Conservation (phyloP, 2,797 vertebrate species). For the Mastacembelus armatus region DNA sequence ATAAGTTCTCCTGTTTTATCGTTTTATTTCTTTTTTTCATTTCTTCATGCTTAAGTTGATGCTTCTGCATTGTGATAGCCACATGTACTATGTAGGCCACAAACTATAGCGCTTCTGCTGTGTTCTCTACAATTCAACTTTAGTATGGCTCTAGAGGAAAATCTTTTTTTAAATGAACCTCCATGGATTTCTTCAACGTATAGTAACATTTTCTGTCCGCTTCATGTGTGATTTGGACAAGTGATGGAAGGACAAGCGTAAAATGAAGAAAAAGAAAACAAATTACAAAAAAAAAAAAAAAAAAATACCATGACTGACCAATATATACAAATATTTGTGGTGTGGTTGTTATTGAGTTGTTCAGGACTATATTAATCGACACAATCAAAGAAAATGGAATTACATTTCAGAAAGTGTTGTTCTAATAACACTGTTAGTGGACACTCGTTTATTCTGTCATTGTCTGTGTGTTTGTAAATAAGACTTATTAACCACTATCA, state of each 20-base stretch:
- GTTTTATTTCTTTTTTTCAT: conserved; percentile 53
- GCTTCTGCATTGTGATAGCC: conserved; percentile 91
- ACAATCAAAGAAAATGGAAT: conserved; percentile 90
- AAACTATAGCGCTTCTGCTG: conserved; percentile 90
- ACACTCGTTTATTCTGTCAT: conserved; percentile 95
- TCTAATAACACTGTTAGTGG: conserved; percentile 95
- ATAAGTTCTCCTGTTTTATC: conserved; percentile 48
- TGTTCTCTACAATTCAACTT: conserved; percentile 84
- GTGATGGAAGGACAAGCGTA: conserved; percentile 34
- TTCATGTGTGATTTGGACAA: conserved; percentile 60
- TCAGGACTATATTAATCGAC: conserved; percentile 95
- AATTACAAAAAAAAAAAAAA: conserved; percentile 76
- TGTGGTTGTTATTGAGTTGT: conserved; percentile 95
- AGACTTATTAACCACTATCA: conserved; percentile 94
- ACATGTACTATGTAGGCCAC: conserved; percentile 90
- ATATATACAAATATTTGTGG: conserved; percentile 92
- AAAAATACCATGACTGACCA: conserved; percentile 84
- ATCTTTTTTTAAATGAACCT: conserved; percentile 60
- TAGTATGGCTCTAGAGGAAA: conserved; percentile 82
- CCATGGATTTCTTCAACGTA: conserved; percentile 71
- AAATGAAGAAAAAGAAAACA: conserved; percentile 83
- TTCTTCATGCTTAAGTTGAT: conserved; percentile 82
- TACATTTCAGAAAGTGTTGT: conserved; percentile 91
- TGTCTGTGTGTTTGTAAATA: conserved; percentile 99
- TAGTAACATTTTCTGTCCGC: conserved; percentile 67